phyloP scores from a whole-genome alignment of 2,113 vertebrate genomes.

The Oncorhynchus tshawytscha region DNA sequence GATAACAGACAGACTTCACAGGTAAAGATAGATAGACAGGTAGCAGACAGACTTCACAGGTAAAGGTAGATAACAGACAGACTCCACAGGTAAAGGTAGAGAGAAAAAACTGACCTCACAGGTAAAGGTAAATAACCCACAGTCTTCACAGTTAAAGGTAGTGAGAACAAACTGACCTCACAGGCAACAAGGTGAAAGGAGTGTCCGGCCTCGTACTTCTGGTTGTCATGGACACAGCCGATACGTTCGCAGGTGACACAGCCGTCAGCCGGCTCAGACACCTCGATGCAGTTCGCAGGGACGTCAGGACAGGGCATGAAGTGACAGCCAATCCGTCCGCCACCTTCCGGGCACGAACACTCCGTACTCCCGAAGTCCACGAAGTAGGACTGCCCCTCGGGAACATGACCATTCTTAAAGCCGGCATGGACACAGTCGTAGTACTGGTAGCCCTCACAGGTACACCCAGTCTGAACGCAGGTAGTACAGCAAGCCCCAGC shows the following conservation, averaged over 20 bases:
- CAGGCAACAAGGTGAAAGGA: slow-evolving; percentile 84
- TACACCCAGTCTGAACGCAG: slow-evolving; percentile 84
- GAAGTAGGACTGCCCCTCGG: slow-evolving; percentile 89
- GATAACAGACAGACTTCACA: too few species aligned
- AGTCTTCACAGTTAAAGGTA: too few species aligned
- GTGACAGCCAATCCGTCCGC: slow-evolving; percentile 90
- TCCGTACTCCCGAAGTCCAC: slow-evolving; percentile 96
- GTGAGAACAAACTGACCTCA: slow-evolving; percentile 57
- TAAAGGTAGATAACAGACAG: too few species aligned
- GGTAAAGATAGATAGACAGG: too few species aligned
- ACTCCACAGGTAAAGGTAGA: too few species aligned
- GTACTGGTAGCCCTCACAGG: slow-evolving; percentile 93
- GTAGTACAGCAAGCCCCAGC: slow-evolving; percentile 80
- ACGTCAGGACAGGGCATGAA: slow-evolving; percentile 93
- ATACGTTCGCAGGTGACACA: slow-evolving; percentile 87
- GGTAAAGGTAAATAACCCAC: too few species aligned
- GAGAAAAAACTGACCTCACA: too few species aligned
- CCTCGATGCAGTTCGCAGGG: slow-evolving; percentile 87
- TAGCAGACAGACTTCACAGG: too few species aligned
- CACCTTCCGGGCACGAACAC: slow-evolving; percentile 87
- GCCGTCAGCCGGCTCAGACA: slow-evolving; percentile 77
- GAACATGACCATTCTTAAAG: slow-evolving; percentile 86
- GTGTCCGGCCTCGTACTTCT: slow-evolving; percentile 87
- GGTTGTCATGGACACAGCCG: slow-evolving; percentile 78
- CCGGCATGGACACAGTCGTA: slow-evolving; percentile 91